A percentile compares a stretch with the other conserved stretches of the same genome.
Evolutionary conservation across 2,888 invertebrate genomes (phyloP).

Genomic region (Ischnura elegans): DNA sequence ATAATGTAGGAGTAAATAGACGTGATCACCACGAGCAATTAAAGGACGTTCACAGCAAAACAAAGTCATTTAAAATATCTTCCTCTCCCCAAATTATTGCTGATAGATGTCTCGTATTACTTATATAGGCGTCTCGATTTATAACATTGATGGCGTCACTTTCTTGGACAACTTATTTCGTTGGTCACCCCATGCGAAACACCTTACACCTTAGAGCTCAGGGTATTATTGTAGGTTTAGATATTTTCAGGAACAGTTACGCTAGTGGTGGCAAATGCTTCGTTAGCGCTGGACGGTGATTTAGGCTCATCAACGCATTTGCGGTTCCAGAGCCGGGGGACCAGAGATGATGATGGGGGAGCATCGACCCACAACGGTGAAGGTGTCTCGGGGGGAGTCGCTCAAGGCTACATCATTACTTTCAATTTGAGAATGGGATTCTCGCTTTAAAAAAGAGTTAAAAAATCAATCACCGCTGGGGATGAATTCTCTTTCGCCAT

Average conservation of each 20-base stretch:
- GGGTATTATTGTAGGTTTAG: too few species aligned
- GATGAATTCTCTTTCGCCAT: not conserved
- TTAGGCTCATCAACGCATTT: not conserved
- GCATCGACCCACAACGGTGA: slow-evolving; percentile 15
- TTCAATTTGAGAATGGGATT: slow-evolving; percentile 4
- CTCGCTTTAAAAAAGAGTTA: not conserved
- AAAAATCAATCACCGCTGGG: not conserved
- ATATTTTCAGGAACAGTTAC: not conserved
- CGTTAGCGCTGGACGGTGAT: not conserved
- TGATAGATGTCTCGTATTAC: too few species aligned
- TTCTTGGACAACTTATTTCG: too few species aligned
- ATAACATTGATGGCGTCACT: too few species aligned
- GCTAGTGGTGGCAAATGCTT: not conserved
- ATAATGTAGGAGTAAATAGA: too few species aligned
- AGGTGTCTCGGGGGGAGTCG: not conserved
- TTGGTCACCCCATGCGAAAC: too few species aligned
- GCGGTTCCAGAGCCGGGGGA: not conserved
- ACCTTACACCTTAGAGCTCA: too few species aligned
- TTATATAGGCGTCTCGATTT: too few species aligned
- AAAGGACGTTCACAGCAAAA: too few species aligned
- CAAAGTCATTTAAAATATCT: too few species aligned
- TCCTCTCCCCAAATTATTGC: too few species aligned
- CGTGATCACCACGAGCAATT: too few species aligned
- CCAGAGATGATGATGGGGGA: not conserved
- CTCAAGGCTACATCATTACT: slow-evolving; percentile 30